Conservation (phyloP, 30 jellyfish, hydroid and myxozoan genomes). For the Aurelia sp. region DNA sequence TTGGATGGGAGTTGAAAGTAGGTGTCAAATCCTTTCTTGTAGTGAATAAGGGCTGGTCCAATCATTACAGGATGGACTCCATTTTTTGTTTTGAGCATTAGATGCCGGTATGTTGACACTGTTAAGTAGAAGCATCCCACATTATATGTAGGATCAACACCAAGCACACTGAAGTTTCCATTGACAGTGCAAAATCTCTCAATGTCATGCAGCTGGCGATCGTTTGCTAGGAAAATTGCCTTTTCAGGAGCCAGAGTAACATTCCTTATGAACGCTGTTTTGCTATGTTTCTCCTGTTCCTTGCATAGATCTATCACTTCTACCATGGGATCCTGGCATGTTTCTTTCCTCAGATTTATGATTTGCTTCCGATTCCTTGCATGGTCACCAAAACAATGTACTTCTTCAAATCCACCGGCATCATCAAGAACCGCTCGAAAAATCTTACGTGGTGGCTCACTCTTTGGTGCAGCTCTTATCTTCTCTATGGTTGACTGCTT, state of each 20-base stretch:
- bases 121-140: neutral
- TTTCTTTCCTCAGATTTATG: neutral
- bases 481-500: neutral
- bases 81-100: neutral
- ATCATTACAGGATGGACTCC: conserved; percentile 36
- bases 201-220: conserved; percentile 7
- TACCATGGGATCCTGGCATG: conserved; percentile 2
- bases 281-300: neutral
- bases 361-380: neutral
- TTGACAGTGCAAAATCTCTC: conserved; percentile 12
- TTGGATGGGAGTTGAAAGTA: conserved; percentile 32
- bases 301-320: conserved; percentile 11
- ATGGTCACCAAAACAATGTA: no score
- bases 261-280: conserved; percentile 11
- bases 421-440: no score
- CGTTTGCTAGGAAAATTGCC: conserved; percentile 7
- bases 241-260: conserved; percentile 17
- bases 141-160: conserved; percentile 28
- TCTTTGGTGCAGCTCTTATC: neutral
- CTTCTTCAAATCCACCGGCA: no score
- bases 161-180: conserved; percentile 3
- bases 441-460: neutral
- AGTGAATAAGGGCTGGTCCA: conserved; percentile 31
- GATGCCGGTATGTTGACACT: conserved; percentile 14
- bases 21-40: conserved; percentile 11